These are phyloP conservation scores for Andrena flavipes DNA, from an alignment of 2,888 invertebrate species.

Conservation along the genomic window DNA sequence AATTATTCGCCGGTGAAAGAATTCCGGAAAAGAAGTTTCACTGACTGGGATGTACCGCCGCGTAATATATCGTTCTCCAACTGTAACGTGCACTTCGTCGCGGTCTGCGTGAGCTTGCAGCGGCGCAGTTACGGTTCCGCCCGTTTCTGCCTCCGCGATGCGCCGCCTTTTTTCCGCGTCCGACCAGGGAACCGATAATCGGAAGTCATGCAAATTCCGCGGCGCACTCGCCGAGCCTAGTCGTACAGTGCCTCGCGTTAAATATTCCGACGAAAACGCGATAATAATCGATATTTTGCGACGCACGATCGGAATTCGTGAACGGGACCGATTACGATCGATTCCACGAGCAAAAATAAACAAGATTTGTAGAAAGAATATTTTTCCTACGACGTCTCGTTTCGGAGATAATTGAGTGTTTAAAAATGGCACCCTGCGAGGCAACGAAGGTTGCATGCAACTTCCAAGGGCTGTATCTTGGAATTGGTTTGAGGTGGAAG, in stretches of 20 bases:
- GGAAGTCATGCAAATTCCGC: constrained; percentile 60
- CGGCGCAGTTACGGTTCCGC: constrained; percentile 37
- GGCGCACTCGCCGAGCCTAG: constrained; percentile 18
- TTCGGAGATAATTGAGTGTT: no score
- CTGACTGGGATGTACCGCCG: constrained; percentile 19
- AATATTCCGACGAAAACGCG: no score
- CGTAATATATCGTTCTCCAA: constrained; percentile 42
- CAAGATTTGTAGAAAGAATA: no score
- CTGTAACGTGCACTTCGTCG: constrained; percentile 46
- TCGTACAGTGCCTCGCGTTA: constrained; percentile 9
- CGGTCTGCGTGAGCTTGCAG: constrained; percentile 38
- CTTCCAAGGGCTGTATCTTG: no score
- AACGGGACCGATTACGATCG: no score
- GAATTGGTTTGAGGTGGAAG: no score
- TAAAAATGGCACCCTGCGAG: no score
- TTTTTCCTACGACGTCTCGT: no score
- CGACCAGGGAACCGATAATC: constrained; percentile 48
- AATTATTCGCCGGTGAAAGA: constrained; percentile 31
- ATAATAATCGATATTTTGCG: no score
- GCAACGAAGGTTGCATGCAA: no score
- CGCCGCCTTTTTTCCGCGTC: constrained; percentile 26
- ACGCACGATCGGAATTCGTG: no score
- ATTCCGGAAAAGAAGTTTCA: constrained; percentile 42
- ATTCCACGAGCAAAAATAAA: no score
- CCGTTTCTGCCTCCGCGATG: constrained; percentile 17